These are phyloP conservation scores for Platichthys flesus DNA, from an alignment of 2,113 vertebrate genomes.

Conservation along the genomic window DNA sequence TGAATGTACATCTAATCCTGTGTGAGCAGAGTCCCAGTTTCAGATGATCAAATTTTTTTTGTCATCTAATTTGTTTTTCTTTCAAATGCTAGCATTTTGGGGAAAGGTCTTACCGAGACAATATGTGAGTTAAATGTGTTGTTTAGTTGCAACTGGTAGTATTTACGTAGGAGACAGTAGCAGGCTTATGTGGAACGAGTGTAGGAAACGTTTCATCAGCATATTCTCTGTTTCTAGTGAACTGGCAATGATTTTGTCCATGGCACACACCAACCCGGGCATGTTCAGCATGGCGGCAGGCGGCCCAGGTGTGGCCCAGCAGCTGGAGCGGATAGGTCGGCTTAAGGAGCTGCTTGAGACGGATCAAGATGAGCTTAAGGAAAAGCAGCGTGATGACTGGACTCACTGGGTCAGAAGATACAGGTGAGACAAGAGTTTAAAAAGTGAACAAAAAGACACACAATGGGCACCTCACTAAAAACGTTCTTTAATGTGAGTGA, in stretches of 20 bases:
- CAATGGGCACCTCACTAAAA: no score
- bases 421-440: neutral
- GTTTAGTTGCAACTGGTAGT: neutral
- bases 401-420: neutral
- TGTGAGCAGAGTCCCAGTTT: neutral
- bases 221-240: neutral
- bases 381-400: neutral
- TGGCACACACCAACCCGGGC: neutral
- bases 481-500: neutral
- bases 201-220: neutral
- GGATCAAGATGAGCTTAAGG: neutral
- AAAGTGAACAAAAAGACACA: no score
- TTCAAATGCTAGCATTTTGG: neutral
- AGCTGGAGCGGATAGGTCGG: neutral
- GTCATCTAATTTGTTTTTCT: neutral
- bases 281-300: neutral
- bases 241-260: neutral
- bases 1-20: neutral
- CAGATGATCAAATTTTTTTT: neutral
- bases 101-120: neutral
- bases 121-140: neutral
- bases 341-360: neutral
- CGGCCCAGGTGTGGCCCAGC: neutral
- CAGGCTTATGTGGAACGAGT: neutral
- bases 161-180: neutral